Evolutionary conservation across 2,113 vertebrate genomes (phyloP).

Genomic region (Microcebus ravelobensis): DNA sequence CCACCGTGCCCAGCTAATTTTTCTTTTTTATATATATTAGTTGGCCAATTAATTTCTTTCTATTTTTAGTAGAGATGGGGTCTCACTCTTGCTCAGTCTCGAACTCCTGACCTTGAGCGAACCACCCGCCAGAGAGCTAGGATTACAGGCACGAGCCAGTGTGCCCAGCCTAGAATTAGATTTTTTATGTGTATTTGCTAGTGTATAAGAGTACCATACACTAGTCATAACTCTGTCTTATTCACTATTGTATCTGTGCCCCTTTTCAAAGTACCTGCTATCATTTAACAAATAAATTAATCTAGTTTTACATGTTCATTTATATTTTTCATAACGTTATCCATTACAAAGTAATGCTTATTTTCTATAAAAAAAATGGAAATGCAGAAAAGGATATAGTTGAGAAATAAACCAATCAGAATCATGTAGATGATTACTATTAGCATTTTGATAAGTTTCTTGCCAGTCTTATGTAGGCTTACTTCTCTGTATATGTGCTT

Average conservation of each 20-base stretch:
- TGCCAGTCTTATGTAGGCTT: neutral
- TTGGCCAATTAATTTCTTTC: too few species aligned
- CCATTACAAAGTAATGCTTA: neutral
- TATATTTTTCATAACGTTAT: neutral
- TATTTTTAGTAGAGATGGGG: too few species aligned
- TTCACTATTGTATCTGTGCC: neutral
- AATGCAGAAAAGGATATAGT: neutral
- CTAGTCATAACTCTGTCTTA: neutral
- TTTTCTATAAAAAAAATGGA: conserved; percentile 4
- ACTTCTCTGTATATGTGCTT: neutral
- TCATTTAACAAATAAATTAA: neutral
- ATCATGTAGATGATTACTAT: neutral
- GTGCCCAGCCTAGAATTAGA: neutral
- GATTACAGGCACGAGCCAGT: too few species aligned
- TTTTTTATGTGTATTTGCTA: neutral
- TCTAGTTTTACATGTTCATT: neutral
- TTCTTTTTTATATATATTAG: too few species aligned
- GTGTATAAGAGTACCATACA: neutral
- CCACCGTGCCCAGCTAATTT: too few species aligned
- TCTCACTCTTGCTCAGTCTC: too few species aligned
- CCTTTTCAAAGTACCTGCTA: neutral
- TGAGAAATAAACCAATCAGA: neutral
- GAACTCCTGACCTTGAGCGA: too few species aligned
- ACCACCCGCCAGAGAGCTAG: too few species aligned
- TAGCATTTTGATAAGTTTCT: neutral